Evolutionary conservation across 2,113 vertebrate genomes (phyloP), one percentile per base, ranked within the genome.

Genomic region (Cavia porcellus): DNA sequence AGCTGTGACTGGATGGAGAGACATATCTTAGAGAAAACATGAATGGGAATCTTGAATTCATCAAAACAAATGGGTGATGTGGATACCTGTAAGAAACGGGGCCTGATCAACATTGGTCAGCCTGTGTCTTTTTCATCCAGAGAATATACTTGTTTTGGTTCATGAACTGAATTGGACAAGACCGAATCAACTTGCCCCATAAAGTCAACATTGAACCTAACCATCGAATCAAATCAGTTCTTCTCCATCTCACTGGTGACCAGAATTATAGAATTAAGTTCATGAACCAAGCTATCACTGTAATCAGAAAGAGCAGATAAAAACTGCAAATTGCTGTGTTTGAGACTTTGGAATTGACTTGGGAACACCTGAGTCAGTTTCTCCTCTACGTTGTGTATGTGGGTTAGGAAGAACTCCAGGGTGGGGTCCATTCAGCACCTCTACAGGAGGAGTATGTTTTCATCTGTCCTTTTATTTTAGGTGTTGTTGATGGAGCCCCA

Each of bases 401-500:
- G 68, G 45, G n/a, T 66, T 57, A 28, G 0, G n/a, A 32, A 38
- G 11, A 24, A 17, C 55, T 30, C 0, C 24, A 6, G 22, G 7
- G 1, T 83, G 0, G 38, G 66, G 10, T 14, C 1, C 15, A 85
- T 2, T 90, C 10, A 5, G 62, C 52, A 6, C n/a, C 32, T 62
- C 2, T 7, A 1, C 1, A 0, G 35, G 9, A 14, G 14, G 7
- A 35, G 15, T 57, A 32, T 45, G 79, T 13, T 72, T 47, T 0
- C 2, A n/a, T 28, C 50, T 97, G 15, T 72, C n/a, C 57, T 66
- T 57, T 50, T 85, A 1, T 83, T 96, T 7, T 66, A 99, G 99
- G 99, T 59, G 97, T 99, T 95, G 99, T 99, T 72, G 99, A 99
- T 64, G 99, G 99, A 0, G 99, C 99, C 0, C 99, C 99, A 0